phyloP scores from a whole-genome alignment of 2,113 vertebrate species.

The Dromas ardeola region DNA sequence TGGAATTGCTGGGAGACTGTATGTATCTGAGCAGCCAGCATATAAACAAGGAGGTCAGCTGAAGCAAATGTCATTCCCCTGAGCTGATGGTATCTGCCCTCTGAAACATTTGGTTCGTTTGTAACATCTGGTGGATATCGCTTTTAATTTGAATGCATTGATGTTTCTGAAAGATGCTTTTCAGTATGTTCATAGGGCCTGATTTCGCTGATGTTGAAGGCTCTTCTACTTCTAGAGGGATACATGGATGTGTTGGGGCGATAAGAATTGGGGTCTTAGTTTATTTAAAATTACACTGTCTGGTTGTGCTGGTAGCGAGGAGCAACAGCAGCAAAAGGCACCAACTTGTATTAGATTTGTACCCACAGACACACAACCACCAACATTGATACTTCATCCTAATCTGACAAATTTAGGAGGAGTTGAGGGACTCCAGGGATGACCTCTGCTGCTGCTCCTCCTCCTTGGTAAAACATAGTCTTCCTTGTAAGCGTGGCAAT shows the following conservation, averaged over 20 bases:
- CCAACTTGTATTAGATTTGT: no score
- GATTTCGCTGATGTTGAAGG: not conserved
- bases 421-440: not conserved
- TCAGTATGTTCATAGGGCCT: not conserved
- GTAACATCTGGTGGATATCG: not conserved
- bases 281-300: not conserved
- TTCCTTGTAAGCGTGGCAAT: not conserved
- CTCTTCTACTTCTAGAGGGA: not conserved
- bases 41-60: not conserved
- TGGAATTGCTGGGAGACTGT: not conserved
- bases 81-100: not conserved
- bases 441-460: not conserved
- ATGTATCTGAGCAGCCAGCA: rapidly evolving
- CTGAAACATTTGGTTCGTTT: not conserved
- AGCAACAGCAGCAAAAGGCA: not conserved
- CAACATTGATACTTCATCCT: no score
- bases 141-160: not conserved
- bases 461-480: not conserved
- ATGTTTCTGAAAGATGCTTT: not conserved
- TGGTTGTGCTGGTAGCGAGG: not conserved
- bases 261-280: no score
- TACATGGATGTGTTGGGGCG: rapidly evolving
- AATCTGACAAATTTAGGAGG: not conserved
- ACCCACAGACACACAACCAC: no score
- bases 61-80: not conserved